These are phyloP conservation scores for Pentalonia nigronervosa DNA, from an alignment of 1,140 invertebrate species.

Conservation along the genomic window DNA sequence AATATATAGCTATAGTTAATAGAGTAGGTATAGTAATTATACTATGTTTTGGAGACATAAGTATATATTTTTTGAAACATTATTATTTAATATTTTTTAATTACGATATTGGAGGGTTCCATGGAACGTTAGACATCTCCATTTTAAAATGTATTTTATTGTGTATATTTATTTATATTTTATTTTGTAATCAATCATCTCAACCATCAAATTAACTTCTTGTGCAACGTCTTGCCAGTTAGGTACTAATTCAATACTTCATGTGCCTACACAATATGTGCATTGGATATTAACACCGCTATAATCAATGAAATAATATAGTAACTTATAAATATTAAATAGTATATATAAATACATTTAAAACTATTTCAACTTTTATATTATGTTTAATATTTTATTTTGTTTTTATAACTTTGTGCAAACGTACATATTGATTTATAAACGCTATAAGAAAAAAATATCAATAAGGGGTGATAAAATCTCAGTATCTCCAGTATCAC, in stretches of 20 bases:
- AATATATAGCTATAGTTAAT: neutral
- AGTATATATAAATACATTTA: no score
- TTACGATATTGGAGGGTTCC: neutral
- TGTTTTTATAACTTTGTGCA: no score
- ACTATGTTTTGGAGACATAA: neutral
- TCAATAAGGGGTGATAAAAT: no score
- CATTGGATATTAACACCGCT: neutral
- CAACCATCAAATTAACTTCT: neutral
- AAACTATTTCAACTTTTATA: neutral
- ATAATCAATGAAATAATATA: neutral
- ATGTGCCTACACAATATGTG: neutral
- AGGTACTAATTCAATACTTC: neutral
- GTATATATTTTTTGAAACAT: neutral
- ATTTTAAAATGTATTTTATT: neutral
- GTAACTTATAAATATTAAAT: neutral
- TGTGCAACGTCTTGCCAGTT: neutral
- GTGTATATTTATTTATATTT: neutral
- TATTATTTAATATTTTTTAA: conserved; percentile 1
- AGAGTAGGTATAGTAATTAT: neutral
- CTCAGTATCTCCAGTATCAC: no score
- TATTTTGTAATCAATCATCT: neutral
- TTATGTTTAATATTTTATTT: neutral
- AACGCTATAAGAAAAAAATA: no score
- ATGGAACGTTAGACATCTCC: neutral
- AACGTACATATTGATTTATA: neutral